Evolutionary conservation across 2,888 invertebrate genomes (phyloP), one percentile per base, ranked within the genome.

Genomic region (Hirtodrosophila duncani): DNA sequence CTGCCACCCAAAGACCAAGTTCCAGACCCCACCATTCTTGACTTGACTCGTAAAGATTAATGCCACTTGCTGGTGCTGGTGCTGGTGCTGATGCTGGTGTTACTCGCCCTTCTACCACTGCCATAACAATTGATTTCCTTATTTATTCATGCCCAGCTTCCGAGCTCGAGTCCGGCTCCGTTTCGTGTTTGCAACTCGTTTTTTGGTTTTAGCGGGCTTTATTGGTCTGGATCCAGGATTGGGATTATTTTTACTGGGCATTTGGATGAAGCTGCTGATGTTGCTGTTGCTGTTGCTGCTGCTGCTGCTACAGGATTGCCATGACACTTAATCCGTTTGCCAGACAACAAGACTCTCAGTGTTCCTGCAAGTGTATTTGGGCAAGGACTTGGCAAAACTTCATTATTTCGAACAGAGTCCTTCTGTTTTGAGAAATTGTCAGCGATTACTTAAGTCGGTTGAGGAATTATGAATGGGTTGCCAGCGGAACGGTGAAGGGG

Each of bases 111-210:
- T n/a, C n/a, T n/a, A n/a, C n/a, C n/a, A 26, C 41, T 57, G 53
- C 59, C 51, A 69, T 60, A 74, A 74, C 70, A 74, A 74, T 74
- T 78, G 75, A 78, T 74, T 67, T 78, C 52, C 56, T 48, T 70
- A 61, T 68, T 66, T 64, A 64, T 56, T 57, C 49, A 63, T 55
- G 44, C 34, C 7, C 9, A n/a, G 46, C 27, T 34, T 16, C 49
- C 36, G 24, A 4, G 3, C 26, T 26, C 16, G 17, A n/a, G 20
- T 17, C 30, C 29, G 26, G 17, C 9, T 27, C 27, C 24, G 21
- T n/a, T 27, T 3, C 4, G 8, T 27, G 18, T n/a, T n/a, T 38
- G 38, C 39, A 8, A 18, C 41, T 21, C 11, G 8, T 7, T 14
- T 9, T 30, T 46, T 18, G 14, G 10, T 46, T 44, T 48, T 48